phyloP scores from a whole-genome alignment of 2,113 vertebrate genomes.

The Rhynchopsitta pachyrhyncha region DNA sequence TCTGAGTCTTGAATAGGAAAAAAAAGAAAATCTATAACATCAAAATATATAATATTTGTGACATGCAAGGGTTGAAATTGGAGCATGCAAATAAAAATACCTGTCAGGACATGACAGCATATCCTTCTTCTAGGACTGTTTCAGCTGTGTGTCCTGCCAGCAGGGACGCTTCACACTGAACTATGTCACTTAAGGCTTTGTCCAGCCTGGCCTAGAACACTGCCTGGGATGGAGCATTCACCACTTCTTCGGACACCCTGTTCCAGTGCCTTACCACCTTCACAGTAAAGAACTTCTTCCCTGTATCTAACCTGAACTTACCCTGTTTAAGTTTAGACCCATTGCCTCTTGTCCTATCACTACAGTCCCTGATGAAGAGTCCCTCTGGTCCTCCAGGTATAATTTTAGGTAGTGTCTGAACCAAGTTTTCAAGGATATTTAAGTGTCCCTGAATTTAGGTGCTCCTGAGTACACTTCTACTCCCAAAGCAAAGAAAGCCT shows the following conservation, averaged over 20 bases:
- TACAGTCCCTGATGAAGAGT: background rate
- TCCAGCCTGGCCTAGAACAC: background rate
- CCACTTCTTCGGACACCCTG: background rate
- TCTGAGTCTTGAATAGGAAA: background rate
- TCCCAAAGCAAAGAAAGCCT: background rate
- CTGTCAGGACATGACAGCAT: background rate
- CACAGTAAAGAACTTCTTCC: background rate
- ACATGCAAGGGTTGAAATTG: background rate
- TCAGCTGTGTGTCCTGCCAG: background rate
- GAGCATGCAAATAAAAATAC: background rate
- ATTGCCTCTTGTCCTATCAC: background rate
- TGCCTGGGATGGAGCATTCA: background rate
- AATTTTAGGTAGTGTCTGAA: background rate
- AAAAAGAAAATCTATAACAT: background rate
- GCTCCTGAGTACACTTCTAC: background rate
- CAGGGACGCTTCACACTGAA: background rate
- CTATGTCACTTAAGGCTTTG: background rate
- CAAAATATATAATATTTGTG: background rate
- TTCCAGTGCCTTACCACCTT: background rate
- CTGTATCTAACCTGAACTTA: background rate
- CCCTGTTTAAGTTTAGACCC: background rate
- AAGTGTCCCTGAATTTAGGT: background rate
- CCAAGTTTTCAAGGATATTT: background rate
- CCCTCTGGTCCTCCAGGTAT: background rate
- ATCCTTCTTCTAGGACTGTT: background rate